Evolutionary conservation across 2,113 vertebrate species (phyloP), one percentile per base, ranked within the genome.

Genomic region (Silurus glanis): DNA sequence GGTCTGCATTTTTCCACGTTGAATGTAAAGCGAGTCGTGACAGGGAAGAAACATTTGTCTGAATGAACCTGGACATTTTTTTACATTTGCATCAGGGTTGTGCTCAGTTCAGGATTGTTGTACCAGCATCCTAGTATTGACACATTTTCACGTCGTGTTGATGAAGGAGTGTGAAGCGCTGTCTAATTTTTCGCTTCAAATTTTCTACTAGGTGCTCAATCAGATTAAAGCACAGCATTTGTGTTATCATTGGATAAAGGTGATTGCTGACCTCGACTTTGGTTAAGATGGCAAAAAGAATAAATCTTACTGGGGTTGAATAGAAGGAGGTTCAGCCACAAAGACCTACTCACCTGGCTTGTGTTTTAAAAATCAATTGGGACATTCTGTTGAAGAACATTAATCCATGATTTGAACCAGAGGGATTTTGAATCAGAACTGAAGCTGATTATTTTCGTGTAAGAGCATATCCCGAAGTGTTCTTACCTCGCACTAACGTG

Each of bases 11-110:
- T 47, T 74, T 23, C 19, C 9, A 12, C 9, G 2, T 23, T 19
- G 71, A 49, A 51, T 74, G 71, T 49, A 12, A 74, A 23, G 4
- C 12, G 71, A 23, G 71, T 13, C 47, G 1, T n/a, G 23, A 75
- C 19, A 53, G 21, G 21, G 51, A 53, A 51, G 47, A 9, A n/a
- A 75, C 1, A 47, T 75, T 75, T 71, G 67, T 75, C 19, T 21
- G 12, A 5, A 21, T 75, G 72, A 75, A 51, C 49, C 3, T 37
- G 37, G 37, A 51, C 21, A 6, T 76, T 49, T 53, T 23, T 55
- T 76, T 10, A 76, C 21, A 76, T 76, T 75, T 75, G 72, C 72
- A 72, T 72, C 17, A 14, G 13, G 66, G 13, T 71, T 71, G 67
- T 1, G 45, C 17, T 74, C 71, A 74, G 10, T 74, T 51, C 71